Evolutionary conservation across 2,113 vertebrate genomes (phyloP).

Genomic region (Cyprinodon tularosa): DNA sequence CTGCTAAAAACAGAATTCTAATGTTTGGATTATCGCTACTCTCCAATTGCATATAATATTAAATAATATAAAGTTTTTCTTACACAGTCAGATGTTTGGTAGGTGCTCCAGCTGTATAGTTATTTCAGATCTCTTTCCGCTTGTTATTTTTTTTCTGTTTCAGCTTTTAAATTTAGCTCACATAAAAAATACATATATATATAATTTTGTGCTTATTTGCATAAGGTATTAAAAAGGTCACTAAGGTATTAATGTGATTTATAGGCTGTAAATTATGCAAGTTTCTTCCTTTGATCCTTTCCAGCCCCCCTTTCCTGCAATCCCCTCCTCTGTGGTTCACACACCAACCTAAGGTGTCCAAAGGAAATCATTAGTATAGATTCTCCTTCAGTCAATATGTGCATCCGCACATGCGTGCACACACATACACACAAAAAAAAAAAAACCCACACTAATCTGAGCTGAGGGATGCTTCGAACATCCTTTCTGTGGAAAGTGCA

Average conservation of each 20-base stretch:
- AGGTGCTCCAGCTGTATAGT: no score
- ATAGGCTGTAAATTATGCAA: slow-evolving; percentile 5
- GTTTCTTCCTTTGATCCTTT: slow-evolving; percentile 12
- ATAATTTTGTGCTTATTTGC: neutral
- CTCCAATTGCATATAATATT: no score
- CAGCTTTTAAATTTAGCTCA: neutral
- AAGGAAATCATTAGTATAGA: slow-evolving; percentile 75
- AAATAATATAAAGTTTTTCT: no score
- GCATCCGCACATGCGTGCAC: slow-evolving; percentile 32
- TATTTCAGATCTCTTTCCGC: neutral
- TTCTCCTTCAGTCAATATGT: slow-evolving; percentile 65
- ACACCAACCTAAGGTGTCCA: slow-evolving; percentile 70
- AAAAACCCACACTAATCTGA: slow-evolving; percentile 17
- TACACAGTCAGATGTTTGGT: no score
- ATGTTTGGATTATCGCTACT: no score
- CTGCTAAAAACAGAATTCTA: no score
- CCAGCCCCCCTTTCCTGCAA: slow-evolving; percentile 11
- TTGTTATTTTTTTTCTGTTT: neutral
- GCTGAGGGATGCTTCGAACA: slow-evolving; percentile 22
- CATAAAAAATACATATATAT: neutral
- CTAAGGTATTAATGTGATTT: slow-evolving; percentile 13
- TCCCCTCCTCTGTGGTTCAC: slow-evolving; percentile 49
- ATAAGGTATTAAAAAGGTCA: neutral
- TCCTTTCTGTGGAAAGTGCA: slow-evolving; percentile 32
- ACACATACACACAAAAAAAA: slow-evolving; percentile 37